Percentiles rank a stretch among this genome's conserved stretches.
Evolutionary conservation across 2,888 invertebrate genomes (phyloP).

Genomic region (Junonia oenone): DNA sequence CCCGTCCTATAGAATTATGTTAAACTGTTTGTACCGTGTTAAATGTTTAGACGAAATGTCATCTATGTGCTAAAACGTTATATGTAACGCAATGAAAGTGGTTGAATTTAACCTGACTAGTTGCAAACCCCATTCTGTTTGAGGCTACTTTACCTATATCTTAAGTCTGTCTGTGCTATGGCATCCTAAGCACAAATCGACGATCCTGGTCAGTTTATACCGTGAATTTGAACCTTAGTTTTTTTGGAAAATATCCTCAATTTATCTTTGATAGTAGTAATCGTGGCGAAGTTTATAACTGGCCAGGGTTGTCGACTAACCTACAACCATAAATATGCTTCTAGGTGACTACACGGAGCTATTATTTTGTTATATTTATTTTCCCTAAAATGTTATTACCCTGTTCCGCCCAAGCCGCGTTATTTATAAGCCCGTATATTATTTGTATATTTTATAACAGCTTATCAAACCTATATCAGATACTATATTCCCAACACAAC

Average conservation of each 20-base stretch:
- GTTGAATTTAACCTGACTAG: conserved; percentile 63
- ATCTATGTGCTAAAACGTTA: conserved; percentile 76
- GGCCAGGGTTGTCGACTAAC: conserved; percentile 58
- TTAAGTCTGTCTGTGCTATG: conserved; percentile 58
- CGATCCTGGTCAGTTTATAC: conserved; percentile 27
- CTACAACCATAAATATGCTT: conserved; percentile 66
- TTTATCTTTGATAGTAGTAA: too few species aligned
- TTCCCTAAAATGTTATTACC: conserved; percentile 61
- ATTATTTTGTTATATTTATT: conserved; percentile 65
- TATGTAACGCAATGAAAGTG: conserved; percentile 76
- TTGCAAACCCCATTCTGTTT: conserved; percentile 57
- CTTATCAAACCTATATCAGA: conserved; percentile 56
- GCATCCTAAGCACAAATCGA: conserved; percentile 57
- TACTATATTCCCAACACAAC: conserved; percentile 55
- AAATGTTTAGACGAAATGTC: conserved; percentile 64
- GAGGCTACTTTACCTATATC: conserved; percentile 46
- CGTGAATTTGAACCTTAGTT: background rate
- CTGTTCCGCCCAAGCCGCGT: conserved; percentile 71
- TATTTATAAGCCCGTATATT: conserved; percentile 60
- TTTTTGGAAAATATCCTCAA: too few species aligned
- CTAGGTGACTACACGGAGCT: conserved; percentile 76
- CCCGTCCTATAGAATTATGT: conserved; percentile 55
- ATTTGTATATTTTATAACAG: conserved; percentile 54
- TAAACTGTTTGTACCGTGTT: conserved; percentile 57
- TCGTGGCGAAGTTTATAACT: conserved; percentile 31